Conservation (phyloP, 2,888 invertebrate species). For the Phlogophora meticulosa region DNA sequence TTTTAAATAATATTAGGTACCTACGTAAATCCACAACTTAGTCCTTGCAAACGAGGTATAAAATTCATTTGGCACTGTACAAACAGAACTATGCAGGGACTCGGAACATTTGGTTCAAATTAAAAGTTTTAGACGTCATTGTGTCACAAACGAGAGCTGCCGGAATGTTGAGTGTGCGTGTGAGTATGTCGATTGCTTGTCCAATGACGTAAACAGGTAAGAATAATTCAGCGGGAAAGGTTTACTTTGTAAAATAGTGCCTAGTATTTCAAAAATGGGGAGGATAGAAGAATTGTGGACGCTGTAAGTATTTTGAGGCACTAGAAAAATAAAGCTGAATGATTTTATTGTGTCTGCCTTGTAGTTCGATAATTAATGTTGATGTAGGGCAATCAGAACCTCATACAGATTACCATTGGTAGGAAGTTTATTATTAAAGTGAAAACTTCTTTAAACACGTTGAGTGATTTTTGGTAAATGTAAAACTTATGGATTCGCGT, state of each 20-base stretch:
- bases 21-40: neutral
- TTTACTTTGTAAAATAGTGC: too few relatives aligned
- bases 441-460: too few relatives aligned
- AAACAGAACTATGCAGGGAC: constrained; percentile 27
- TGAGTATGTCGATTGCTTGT: constrained; percentile 28
- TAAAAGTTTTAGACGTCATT: constrained; percentile 39
- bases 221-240: neutral
- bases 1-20: neutral
- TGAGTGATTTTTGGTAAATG: too few relatives aligned
- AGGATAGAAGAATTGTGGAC: neutral
- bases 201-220: neutral
- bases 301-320: too few relatives aligned
- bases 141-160: constrained; percentile 22
- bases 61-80: constrained; percentile 27
- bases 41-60: neutral
- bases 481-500: too few relatives aligned
- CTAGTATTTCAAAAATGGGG: neutral
- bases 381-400: neutral
- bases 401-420: neutral
- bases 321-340: too few relatives aligned
- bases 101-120: constrained; percentile 44
- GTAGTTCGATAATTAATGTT: neutral
- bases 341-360: too few relatives aligned
- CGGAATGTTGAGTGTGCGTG: constrained; percentile 39
- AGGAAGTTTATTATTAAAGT: too few relatives aligned